These are phyloP conservation scores for Drosophila phalerata DNA, from an alignment of 2,888 invertebrate species.

Conservation along the genomic window DNA sequence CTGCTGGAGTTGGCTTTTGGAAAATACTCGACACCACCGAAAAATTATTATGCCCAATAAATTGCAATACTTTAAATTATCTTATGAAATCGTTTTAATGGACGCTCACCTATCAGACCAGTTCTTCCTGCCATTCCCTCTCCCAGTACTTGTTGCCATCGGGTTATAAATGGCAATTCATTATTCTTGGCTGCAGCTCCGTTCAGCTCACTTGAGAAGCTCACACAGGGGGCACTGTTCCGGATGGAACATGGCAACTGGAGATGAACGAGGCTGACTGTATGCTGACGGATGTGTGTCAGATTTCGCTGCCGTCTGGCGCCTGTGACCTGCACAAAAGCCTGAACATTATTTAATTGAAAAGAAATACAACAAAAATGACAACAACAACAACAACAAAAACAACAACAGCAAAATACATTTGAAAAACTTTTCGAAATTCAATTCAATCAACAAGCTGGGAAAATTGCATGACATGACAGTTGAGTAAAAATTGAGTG, in stretches of 20 bases:
- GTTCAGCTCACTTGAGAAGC: neutral
- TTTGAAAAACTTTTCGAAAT: constrained; percentile 62
- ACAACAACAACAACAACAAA: constrained; percentile 27
- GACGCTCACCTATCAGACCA: constrained; percentile 22
- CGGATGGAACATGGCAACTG: constrained; percentile 18
- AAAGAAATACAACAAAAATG: constrained; percentile 62
- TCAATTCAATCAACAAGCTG: constrained; percentile 71
- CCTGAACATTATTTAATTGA: constrained; percentile 71
- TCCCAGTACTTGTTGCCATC: constrained; percentile 59
- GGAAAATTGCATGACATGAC: constrained; percentile 46
- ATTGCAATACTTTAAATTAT: constrained; percentile 52
- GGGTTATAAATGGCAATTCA: constrained; percentile 70
- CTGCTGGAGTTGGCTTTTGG: constrained; percentile 91
- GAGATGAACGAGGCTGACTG: constrained; percentile 28
- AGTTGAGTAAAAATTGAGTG: constrained; percentile 57
- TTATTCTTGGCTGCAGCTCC: constrained; percentile 53
- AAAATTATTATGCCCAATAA: constrained; percentile 79
- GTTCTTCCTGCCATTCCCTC: neutral
- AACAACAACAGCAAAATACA: constrained; percentile 40
- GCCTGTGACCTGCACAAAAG: constrained; percentile 39
- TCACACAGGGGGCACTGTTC: constrained; percentile 16
- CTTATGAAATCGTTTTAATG: constrained; percentile 60
- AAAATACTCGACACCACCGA: constrained; percentile 83
- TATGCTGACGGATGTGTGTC: constrained; percentile 62
- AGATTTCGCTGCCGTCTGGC: constrained; percentile 40